Base-by-base conservation (phyloP, 2,888 invertebrate genomes). In the Dendrolimus pini region DNA sequence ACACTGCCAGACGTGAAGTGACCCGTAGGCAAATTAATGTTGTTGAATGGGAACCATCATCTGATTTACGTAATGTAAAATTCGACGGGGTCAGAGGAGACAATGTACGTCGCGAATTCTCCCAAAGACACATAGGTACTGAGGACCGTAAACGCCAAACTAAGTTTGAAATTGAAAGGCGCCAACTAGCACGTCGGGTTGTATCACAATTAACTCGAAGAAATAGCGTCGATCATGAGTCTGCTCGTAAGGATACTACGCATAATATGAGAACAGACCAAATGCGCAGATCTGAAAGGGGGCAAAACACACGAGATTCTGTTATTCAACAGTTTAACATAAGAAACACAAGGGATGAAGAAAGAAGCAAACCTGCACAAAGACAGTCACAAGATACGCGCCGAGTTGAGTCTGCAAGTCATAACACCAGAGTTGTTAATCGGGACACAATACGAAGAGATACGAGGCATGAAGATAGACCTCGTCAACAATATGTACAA, bases 371-470 rank as follows among this genome's bases (percentile, higher is more conserved):
- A 30, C 30, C 30, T 30, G 6, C 30, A 30, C 30, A 30, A 30
- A 30, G 6, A 30, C 30, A 30, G 30, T 3, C 30, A 30, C 30
- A 6, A 30, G 30, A 30, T 6, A 30, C 30, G 30, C 30, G 30
- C 30, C 30, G 30, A 30, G 6, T 30, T 30, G 30, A 30, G 30
- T 30, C 3, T 30, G 30, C 30, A 30, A 30, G 3, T 30, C 47
- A 52, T 30, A 55, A 60, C 54, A 54, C 59, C 10, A 30, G 30
- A 30, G 6, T 30, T 30, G 41, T 63, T 61, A 56, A 52, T 52
- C 59, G 60, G 14, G 55, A 53, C 55, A 54, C 41, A 18, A 30
- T 42, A 53, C 61, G 54, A 10, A 61, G 59, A n/a, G 58, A 62
- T 58, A 55, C 58, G 53, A 60, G 58, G 55, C 41, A 59, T 30